Evolutionary conservation across 2,888 invertebrate species (phyloP), one percentile per base, ranked within the genome.

Genomic region (Cyrtodaria siliqua): DNA sequence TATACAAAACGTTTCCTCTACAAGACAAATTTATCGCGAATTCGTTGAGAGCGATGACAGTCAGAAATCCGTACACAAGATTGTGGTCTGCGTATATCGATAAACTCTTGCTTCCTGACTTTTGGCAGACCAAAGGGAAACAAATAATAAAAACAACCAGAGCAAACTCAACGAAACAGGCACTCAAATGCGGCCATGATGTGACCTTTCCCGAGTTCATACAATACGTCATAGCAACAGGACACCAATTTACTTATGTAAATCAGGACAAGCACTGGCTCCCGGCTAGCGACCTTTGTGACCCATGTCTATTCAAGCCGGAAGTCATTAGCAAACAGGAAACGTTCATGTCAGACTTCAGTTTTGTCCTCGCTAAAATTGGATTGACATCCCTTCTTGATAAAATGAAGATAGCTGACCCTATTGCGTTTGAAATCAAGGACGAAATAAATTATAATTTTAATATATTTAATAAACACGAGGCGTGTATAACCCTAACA

Each of bases 1-100:
- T 33, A 12, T 56, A 57, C 40, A 53, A 59, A 56, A 27, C 9
- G 14, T 64, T 60, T 27, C 47, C 49, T 33, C 40, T 33, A 33
- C 33, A 49, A 0, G 18, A 49, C 4, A 14, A 44, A n/a, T n/a
- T n/a, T n/a, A n/a, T n/a, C n/a, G n/a, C n/a, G n/a, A 68, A 66
- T 38, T 69, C 78, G 6, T 61, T 59, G 16, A 33, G 82, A 18
- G 66, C 81, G 14, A 82, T 86, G 56, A 85, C 86, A 3, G 79
- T 82, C 1, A 56, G 88, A 4, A 69, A 88, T 52, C 88, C 88
- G 0, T 88, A 75, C 66, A 80, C 85, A 9, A 71, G 87, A 9
- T 69, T 88, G 16, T 84, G 85, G 77, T 86, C 87, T 12, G 84
- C 84, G 0, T 88, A 85, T 56, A 72, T 88, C 38, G 87, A 88